A percentile compares a stretch with the other conserved stretches of the same genome.
phyloP scores from a whole-genome alignment of 2,888 invertebrate genomes.

The Mystacides longicornis region DNA sequence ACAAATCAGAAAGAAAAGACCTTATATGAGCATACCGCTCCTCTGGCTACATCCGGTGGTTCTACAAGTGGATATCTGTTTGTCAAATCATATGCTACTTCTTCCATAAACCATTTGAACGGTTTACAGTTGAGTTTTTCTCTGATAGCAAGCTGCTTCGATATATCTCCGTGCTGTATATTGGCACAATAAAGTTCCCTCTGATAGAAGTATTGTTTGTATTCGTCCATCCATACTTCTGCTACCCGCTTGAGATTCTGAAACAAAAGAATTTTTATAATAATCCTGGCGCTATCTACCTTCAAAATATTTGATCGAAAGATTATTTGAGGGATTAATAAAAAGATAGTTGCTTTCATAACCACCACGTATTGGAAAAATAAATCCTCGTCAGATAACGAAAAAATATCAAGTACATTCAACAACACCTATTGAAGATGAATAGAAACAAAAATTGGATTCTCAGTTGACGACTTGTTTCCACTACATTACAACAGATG shows the following conservation, averaged over 20 bases:
- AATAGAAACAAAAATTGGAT: too few species aligned
- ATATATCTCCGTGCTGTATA: slow-evolving; percentile 74
- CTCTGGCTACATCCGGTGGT: slow-evolving; percentile 73
- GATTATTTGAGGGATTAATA: too few species aligned
- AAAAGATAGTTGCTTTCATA: too few species aligned
- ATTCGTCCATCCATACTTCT: slow-evolving; percentile 99
- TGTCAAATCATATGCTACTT: slow-evolving; percentile 83
- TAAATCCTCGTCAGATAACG: too few species aligned
- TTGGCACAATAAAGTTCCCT: slow-evolving; percentile 66
- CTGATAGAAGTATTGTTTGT: slow-evolving; percentile 75
- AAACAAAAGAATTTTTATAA: slow-evolving; percentile 45
- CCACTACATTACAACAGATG: too few species aligned
- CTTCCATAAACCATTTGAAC: slow-evolving; percentile 92
- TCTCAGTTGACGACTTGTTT: too few species aligned
- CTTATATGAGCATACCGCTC: slow-evolving; percentile 64
- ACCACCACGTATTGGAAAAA: too few species aligned
- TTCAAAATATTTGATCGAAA: too few species aligned
- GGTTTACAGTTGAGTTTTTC: slow-evolving; percentile 73
- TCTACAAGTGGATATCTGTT: slow-evolving; percentile 83
- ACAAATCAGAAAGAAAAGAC: too few species aligned
- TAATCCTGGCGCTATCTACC: not conserved
- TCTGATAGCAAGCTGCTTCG: slow-evolving; percentile 66
- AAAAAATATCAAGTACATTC: too few species aligned
- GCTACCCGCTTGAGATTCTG: slow-evolving; percentile 89
- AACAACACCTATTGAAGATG: too few species aligned